Evolutionary conservation across 2,797 vertebrate species (phyloP), one percentile per base, ranked within the genome.

Genomic region (Anableps anableps): DNA sequence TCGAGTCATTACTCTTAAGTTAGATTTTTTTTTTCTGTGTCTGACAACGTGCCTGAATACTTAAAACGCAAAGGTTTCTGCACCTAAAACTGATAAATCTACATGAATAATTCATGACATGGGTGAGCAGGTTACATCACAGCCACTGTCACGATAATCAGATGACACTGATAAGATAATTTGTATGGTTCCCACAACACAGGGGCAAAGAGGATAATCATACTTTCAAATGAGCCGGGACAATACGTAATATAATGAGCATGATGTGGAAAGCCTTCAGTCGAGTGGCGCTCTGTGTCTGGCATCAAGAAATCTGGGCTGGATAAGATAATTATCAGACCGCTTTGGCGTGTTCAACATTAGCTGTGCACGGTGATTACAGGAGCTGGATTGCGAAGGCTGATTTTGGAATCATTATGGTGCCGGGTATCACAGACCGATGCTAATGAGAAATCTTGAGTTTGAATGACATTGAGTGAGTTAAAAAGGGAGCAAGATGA

Each of bases 241-340:
- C 87, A 93, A 90, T 88, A 88, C 81, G 73, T 86, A 86, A 91
- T 90, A 85, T 93, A 93, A 94, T 94, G 93, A 95, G 90, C 85
- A 60, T 87, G 87, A 92, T 88, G 88, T 86, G 82, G 80, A 89
- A 89, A 86, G 86, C 88, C 85, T 89, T 92, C 85, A 85, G 58
- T 84, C 86, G 80, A 77, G 81, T 34, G 71, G 84, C 83, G 87
- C 88, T 89, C 87, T 90, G 86, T 85, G 75, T 79, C 80, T 19
- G 9, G 90, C 89, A 91, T 92, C 80, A 86, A 92, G 89, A 93
- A 89, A 83, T 92, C 88, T 84, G 88, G 81, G 82, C 85, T 84
- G 86, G 93, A 94, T 93, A 89, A 95, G 95, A 95, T 96, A 89
- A 95, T 96, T 93, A 94, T 95, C 93, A 82, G 80, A 83, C 85